Evolutionary conservation across 1,140 invertebrate species (phyloP).

Genomic region (Drosophila rufa): DNA sequence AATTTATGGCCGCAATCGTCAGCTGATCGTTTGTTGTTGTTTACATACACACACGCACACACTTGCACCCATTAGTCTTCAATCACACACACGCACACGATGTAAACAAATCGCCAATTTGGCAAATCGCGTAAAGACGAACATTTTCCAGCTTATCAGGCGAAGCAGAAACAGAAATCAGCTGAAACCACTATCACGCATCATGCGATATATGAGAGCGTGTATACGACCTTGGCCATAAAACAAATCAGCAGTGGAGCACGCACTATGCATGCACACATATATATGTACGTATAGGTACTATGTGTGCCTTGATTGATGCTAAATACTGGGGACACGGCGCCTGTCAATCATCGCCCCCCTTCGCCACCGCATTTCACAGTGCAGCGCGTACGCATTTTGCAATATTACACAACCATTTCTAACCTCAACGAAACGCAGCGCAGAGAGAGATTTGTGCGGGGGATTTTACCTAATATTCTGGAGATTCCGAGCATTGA

Average conservation of each 20-base stretch:
- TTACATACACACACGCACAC: constrained; percentile 36
- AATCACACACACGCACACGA: constrained; percentile 28
- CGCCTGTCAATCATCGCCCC: constrained; percentile 34
- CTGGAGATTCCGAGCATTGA: constrained; percentile 47
- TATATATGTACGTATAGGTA: not conserved
- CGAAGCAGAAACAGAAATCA: constrained; percentile 9
- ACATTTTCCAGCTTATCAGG: constrained; percentile 63
- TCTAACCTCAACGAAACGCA: constrained; percentile 71
- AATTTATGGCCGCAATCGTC: constrained; percentile 39
- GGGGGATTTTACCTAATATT: constrained; percentile 58
- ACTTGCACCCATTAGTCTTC: not conserved
- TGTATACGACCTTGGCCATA: constrained; percentile 52
- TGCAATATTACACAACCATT: constrained; percentile 83
- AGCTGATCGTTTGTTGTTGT: constrained; percentile 72
- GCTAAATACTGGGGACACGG: constrained; percentile 40
- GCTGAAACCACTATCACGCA: constrained; percentile 61
- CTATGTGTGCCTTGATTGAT: constrained; percentile 8
- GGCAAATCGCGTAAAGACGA: constrained; percentile 5
- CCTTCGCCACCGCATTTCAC: not conserved
- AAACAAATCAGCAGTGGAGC: constrained; percentile 39
- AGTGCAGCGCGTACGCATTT: constrained; percentile 53
- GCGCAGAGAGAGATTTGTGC: not conserved
- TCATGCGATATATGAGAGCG: constrained; percentile 52
- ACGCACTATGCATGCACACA: constrained; percentile 39
- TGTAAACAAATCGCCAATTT: constrained; percentile 62